Conservation (phyloP, 2,888 invertebrate species). For the Drosophila tanythrix region DNA sequence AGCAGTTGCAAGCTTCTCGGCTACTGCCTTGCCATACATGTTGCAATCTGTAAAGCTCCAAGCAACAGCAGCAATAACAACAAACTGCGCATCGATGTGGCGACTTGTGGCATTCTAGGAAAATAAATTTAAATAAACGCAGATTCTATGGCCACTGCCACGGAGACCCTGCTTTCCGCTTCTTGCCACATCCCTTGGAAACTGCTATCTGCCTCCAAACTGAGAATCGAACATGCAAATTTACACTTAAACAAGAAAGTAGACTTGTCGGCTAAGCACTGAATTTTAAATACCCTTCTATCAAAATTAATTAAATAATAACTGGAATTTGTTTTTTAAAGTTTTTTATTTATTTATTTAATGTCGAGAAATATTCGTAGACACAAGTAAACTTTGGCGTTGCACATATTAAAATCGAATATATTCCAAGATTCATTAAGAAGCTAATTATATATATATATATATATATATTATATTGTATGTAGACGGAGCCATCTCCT, state of each 20-base stretch:
- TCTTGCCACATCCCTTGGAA: not conserved
- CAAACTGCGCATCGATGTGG: slow-evolving; percentile 79
- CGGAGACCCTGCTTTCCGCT: not conserved
- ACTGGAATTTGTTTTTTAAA: not conserved
- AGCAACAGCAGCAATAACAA: slow-evolving; percentile 45
- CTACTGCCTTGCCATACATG: slow-evolving; percentile 19
- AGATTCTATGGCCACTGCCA: slow-evolving; percentile 26
- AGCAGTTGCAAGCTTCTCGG: slow-evolving; percentile 28
- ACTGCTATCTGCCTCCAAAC: not conserved
- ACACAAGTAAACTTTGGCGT: too few species aligned
- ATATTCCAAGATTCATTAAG: not conserved
- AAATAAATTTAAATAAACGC: slow-evolving; percentile 81
- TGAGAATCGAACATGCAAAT: slow-evolving; percentile 71
- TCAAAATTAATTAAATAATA: not conserved
- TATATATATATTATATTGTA: not conserved
- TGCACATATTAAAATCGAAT: too few species aligned
- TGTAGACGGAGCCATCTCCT: not conserved
- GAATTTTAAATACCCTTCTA: not conserved
- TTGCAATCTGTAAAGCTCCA: slow-evolving; percentile 34
- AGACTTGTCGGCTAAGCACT: not conserved
- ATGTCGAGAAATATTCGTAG: too few species aligned
- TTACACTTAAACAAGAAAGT: slow-evolving; percentile 58
- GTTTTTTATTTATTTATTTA: too few species aligned
- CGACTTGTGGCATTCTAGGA: slow-evolving; percentile 79
- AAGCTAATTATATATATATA: not conserved